Conservation (phyloP, 2,797 vertebrate genomes). For the Anguilla obscura region DNA sequence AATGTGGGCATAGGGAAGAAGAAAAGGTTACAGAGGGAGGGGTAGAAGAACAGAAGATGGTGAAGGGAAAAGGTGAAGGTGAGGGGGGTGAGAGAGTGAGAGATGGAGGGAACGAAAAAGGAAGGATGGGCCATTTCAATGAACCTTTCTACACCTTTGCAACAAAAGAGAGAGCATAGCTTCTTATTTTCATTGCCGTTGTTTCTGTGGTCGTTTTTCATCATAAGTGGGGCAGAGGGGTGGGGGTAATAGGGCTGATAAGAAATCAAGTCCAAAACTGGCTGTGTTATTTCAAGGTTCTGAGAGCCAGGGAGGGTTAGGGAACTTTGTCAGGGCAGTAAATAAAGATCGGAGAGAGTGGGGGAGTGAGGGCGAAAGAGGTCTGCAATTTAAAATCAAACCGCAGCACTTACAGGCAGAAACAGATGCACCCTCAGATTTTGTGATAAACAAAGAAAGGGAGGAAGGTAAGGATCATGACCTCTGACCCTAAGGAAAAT, state of each 20-base stretch:
- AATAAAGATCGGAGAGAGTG: conserved; percentile 45
- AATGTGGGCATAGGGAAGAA: conserved; percentile 27
- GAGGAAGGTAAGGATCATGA: neutral
- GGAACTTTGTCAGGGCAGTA: conserved; percentile 54
- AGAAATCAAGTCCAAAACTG: conserved; percentile 53
- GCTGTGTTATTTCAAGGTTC: conserved; percentile 50
- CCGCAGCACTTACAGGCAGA: conserved; percentile 51
- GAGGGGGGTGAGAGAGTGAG: conserved; percentile 30
- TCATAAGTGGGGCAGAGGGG: neutral
- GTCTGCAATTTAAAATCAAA: conserved; percentile 47
- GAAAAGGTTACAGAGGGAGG: conserved; percentile 35
- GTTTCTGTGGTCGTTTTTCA: conserved; percentile 6
- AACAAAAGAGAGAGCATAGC: conserved; percentile 1
- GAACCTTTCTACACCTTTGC: conserved; percentile 22
- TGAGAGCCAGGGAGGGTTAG: conserved; percentile 42
- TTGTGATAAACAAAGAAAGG: conserved; percentile 7
- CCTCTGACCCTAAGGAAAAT: neutral
- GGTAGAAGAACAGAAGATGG: neutral
- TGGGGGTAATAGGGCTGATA: neutral
- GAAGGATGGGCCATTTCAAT: neutral
- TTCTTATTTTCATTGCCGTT: neutral
- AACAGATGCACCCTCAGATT: conserved; percentile 55
- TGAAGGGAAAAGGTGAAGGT: conserved; percentile 24
- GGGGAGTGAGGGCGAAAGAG: neutral
- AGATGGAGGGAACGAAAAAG: conserved; percentile 6